phyloP scores from a whole-genome alignment of 2,113 vertebrate species.

The Xerus inauris region DNA sequence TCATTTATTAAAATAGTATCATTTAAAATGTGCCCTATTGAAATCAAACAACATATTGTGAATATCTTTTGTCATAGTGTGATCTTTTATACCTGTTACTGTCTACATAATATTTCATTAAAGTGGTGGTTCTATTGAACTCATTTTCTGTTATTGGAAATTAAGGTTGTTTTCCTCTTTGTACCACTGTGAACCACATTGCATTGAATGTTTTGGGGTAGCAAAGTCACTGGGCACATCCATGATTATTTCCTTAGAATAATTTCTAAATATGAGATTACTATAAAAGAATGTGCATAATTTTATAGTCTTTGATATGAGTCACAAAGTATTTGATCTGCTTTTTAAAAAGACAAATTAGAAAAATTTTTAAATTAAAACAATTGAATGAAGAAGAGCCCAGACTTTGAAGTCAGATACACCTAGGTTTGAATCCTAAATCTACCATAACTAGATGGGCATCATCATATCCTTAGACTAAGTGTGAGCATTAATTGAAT shows the following conservation, averaged over 20 bases:
- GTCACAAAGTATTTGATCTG: not conserved
- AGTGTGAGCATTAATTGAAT: not conserved
- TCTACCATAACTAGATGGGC: not conserved
- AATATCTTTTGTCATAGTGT: not conserved
- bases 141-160: not conserved
- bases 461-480: not conserved
- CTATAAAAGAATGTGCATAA: not conserved
- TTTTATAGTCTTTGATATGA: slow-evolving; percentile 3
- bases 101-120: not conserved
- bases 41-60: not conserved
- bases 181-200: not conserved
- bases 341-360: slow-evolving; percentile 50
- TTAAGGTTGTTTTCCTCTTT: not conserved
- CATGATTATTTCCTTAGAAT: not conserved
- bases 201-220: not conserved
- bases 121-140: not conserved
- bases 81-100: not conserved
- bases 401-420: not conserved
- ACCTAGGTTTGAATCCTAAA: not conserved
- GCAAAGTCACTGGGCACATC: not conserved
- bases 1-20: not conserved
- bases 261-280: not conserved
- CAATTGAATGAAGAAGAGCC: not conserved
- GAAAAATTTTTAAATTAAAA: slow-evolving; percentile 7
- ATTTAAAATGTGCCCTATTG: not conserved